Conservation (phyloP, 2,888 invertebrate genomes). For the Oxystoma pomonae region DNA sequence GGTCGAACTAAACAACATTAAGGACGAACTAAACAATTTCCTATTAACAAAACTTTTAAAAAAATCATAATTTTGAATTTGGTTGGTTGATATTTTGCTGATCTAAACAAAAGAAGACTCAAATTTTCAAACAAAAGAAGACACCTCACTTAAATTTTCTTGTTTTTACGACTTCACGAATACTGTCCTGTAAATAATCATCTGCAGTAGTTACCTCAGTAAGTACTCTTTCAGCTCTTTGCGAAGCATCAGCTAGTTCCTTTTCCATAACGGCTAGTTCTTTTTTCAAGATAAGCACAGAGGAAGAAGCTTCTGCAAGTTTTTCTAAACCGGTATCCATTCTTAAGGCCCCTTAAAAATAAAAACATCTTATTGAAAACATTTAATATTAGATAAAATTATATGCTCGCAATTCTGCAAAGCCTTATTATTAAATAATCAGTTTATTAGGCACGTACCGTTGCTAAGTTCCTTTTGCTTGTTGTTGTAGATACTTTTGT, state of each 20-base stretch:
- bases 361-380: too few species aligned
- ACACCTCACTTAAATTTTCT: not conserved
- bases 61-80: too few species aligned
- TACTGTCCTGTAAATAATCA: not conserved
- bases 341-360: conserved; percentile 65
- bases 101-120: too few species aligned
- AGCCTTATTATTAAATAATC: too few species aligned
- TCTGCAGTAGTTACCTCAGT: conserved; percentile 55
- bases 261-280: conserved; percentile 93
- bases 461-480: conserved; percentile 87
- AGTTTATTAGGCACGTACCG: too few species aligned
- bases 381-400: too few species aligned
- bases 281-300: conserved; percentile 86
- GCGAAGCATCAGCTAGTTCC: conserved; percentile 87
- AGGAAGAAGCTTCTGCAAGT: conserved; percentile 90
- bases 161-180: not conserved
- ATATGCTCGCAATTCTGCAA: too few species aligned
- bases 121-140: not conserved
- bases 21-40: too few species aligned
- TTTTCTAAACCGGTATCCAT: conserved; percentile 97
- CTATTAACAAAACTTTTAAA: too few species aligned
- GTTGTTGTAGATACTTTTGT: conserved; percentile 88
- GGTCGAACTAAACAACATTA: too few species aligned
- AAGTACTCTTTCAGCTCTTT: conserved; percentile 84
- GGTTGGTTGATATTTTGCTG: too few species aligned